Evolutionary conservation across 1,140 invertebrate species (phyloP).

Genomic region (Scaptomyza pallida): DNA sequence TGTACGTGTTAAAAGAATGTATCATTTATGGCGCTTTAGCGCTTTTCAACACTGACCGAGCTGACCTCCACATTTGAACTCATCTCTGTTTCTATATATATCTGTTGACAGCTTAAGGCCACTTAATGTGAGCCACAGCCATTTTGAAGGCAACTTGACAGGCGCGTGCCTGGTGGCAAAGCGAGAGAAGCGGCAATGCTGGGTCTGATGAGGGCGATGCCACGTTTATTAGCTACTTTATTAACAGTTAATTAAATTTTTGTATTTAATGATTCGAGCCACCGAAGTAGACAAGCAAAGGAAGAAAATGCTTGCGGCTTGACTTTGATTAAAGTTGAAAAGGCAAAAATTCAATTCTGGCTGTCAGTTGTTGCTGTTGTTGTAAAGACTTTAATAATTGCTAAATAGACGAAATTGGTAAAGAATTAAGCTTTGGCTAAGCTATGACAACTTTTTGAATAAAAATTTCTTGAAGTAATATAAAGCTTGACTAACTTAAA

Average conservation of each 20-base stretch:
- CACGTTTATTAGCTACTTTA: constrained; percentile 75
- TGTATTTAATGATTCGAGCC: constrained; percentile 73
- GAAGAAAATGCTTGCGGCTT: constrained; percentile 69
- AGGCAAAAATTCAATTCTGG: constrained; percentile 41
- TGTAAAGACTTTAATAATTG: constrained; percentile 64
- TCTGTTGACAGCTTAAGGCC: constrained; percentile 67
- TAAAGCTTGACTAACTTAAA: background rate
- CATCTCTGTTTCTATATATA: constrained; percentile 14
- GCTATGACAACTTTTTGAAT: constrained; percentile 7
- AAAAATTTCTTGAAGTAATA: constrained; percentile 5
- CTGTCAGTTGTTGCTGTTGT: constrained; percentile 1
- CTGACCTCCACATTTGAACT: constrained; percentile 11
- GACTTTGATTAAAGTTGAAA: constrained; percentile 73
- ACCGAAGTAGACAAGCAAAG: constrained; percentile 14
- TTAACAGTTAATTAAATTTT: constrained; percentile 82
- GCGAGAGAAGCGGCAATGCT: constrained; percentile 5
- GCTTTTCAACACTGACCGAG: constrained; percentile 43
- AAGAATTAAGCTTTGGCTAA: constrained; percentile 16
- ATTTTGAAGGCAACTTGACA: constrained; percentile 69
- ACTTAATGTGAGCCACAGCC: constrained; percentile 76
- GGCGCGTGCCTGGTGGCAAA: constrained; percentile 23
- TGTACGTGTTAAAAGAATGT: constrained; percentile 53
- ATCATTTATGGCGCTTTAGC: constrained; percentile 56
- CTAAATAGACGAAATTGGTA: constrained; percentile 37
- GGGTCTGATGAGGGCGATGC: constrained; percentile 10